Evolutionary conservation across 2,797 vertebrate genomes (phyloP).

Genomic region (Bryconaethiops microstoma): DNA sequence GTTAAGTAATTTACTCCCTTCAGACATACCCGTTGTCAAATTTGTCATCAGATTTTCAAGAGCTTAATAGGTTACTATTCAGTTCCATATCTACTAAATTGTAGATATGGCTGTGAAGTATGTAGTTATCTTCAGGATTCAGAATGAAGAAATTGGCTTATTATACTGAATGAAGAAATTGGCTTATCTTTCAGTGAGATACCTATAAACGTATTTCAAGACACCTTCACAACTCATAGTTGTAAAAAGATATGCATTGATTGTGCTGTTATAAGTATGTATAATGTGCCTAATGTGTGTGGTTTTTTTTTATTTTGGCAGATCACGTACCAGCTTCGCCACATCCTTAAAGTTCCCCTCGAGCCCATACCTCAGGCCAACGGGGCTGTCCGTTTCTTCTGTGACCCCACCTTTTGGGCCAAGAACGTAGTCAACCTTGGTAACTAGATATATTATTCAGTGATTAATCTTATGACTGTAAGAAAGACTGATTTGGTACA

Average conservation of each 20-base stretch:
- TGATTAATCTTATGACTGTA: no score
- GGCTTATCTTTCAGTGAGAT: neutral
- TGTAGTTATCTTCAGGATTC: neutral
- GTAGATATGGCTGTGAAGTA: neutral
- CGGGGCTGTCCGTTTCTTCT: conserved; percentile 95
- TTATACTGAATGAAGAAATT: neutral
- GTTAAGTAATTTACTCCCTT: no score
- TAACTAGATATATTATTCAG: conserved; percentile 62
- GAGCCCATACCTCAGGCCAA: conserved; percentile 94
- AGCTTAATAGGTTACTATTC: no score
- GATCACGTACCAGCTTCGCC: conserved; percentile 95
- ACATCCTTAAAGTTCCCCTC: conserved; percentile 91
- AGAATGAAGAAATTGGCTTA: neutral
- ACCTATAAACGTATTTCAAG: neutral
- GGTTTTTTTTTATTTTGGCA: conserved; percentile 56
- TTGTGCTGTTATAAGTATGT: neutral
- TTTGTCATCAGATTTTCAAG: no score
- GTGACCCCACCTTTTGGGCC: conserved; percentile 98
- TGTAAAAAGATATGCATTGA: neutral
- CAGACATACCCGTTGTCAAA: no score
- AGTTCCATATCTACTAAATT: neutral
- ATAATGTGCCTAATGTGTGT: neutral
- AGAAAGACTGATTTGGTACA: neutral
- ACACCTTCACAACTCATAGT: neutral
- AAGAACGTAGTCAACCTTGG: conserved; percentile 98